Conservation (phyloP, 2,888 invertebrate genomes). For the Scaptomyza flava region DNA sequence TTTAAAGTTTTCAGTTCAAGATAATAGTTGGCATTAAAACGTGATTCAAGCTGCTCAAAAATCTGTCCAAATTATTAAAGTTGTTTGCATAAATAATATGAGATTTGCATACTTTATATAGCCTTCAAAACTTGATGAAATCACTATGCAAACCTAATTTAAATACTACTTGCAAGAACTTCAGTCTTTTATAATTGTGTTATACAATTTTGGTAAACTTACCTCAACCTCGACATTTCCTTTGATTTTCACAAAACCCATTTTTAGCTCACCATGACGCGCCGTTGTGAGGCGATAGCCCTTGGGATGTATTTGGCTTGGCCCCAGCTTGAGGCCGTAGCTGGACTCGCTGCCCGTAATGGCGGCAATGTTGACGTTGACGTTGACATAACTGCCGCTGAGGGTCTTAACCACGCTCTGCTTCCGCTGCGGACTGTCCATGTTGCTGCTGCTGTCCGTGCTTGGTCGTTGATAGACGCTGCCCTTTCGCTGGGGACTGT, state of each 20-base stretch:
- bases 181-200: not conserved
- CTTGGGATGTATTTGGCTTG: constrained; percentile 92
- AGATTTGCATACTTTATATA: too few relatives aligned
- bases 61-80: too few relatives aligned
- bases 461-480: constrained; percentile 54
- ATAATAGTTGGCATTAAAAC: not conserved
- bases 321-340: constrained; percentile 90
- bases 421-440: constrained; percentile 67
- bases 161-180: not conserved
- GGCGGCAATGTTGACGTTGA: constrained; percentile 33
- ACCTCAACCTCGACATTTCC: constrained; percentile 95
- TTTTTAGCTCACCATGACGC: constrained; percentile 92
- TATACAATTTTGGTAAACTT: constrained; percentile 36
- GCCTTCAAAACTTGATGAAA: not conserved
- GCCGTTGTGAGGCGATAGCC: constrained; percentile 89
- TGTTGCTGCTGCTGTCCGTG: constrained; percentile 31
- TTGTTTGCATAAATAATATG: too few relatives aligned
- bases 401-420: constrained; percentile 71
- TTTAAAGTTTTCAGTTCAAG: not conserved
- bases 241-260: constrained; percentile 95
- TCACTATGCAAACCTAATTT: not conserved
- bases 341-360: constrained; percentile 79
- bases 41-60: not conserved
- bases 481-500: constrained; percentile 63
- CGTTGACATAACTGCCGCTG: constrained; percentile 72